These are phyloP conservation scores for Gambusia affinis DNA, from an alignment of 2,113 vertebrate species.

Conservation along the genomic window DNA sequence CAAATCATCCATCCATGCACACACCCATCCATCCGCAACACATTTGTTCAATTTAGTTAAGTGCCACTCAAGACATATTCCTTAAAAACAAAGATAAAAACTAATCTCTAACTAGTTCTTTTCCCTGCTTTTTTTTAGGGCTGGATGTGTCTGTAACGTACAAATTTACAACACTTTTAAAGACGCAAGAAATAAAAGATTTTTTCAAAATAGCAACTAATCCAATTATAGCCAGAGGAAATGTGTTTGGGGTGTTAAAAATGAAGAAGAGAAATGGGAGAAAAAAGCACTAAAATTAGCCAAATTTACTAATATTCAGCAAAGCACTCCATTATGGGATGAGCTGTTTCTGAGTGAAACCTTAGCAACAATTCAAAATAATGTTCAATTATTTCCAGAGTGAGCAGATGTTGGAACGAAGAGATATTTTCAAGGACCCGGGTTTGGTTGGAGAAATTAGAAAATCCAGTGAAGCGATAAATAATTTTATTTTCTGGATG, in stretches of 20 bases:
- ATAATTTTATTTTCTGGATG: neutral
- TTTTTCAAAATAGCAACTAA: slow-evolving; percentile 45
- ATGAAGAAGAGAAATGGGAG: slow-evolving; percentile 31
- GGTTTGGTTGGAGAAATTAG: neutral
- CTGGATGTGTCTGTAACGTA: slow-evolving; percentile 18
- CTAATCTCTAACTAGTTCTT: slow-evolving; percentile 32
- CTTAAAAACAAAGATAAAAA: slow-evolving; percentile 26
- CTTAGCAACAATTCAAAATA: neutral
- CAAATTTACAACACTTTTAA: slow-evolving; percentile 40
- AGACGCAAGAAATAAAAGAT: slow-evolving; percentile 19
- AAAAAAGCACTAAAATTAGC: slow-evolving; percentile 13
- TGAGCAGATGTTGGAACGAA: neutral
- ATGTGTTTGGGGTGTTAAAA: neutral
- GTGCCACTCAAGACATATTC: slow-evolving; percentile 52
- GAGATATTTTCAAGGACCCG: neutral
- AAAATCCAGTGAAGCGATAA: neutral
- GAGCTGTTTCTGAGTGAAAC: neutral
- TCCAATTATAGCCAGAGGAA: slow-evolving; percentile 45
- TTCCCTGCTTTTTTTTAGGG: neutral
- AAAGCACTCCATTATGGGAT: neutral
- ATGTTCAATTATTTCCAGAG: neutral
- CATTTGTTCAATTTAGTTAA: slow-evolving; percentile 57
- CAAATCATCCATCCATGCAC: slow-evolving; percentile 3
- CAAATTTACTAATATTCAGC: slow-evolving; percentile 21
- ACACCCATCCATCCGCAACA: slow-evolving; percentile 16